Conservation (phyloP, 1,140 invertebrate genomes). For the Anastrepha obliqua region DNA sequence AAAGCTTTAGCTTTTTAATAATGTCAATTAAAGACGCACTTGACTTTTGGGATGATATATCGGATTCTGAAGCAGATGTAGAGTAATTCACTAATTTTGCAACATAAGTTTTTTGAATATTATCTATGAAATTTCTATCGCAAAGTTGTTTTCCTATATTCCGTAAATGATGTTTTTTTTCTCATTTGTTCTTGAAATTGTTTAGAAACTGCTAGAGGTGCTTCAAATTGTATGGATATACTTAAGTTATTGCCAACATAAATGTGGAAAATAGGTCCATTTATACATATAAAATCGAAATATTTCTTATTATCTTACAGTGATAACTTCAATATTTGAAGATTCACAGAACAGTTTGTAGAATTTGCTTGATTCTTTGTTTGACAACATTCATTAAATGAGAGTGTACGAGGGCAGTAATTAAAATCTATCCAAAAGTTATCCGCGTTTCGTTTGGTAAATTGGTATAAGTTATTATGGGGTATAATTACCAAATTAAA, state of each 20-base stretch:
- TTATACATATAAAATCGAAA: neutral
- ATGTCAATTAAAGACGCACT: neutral
- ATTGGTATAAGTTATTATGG: no score
- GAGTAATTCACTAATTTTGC: neutral
- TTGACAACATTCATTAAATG: neutral
- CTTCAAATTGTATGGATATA: neutral
- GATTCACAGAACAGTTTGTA: conserved; percentile 15
- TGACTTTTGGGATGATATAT: neutral
- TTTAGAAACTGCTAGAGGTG: neutral
- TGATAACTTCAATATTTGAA: neutral
- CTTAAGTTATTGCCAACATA: neutral
- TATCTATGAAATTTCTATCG: no score
- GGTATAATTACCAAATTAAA: no score
- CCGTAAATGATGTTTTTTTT: neutral
- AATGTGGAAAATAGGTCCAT: neutral
- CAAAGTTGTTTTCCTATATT: neutral
- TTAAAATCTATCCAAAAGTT: conserved; percentile 32
- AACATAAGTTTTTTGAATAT: no score
- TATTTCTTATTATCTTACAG: conserved; percentile 9
- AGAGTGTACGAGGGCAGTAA: conserved; percentile 1
- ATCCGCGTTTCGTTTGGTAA: neutral
- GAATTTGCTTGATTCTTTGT: neutral
- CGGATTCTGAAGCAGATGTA: neutral
- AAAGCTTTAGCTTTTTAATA: neutral
- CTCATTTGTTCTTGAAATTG: neutral